These are phyloP conservation scores for Porites divaricata DNA, from an alignment of 92 coral and sea anemone species.

Conservation along the genomic window DNA sequence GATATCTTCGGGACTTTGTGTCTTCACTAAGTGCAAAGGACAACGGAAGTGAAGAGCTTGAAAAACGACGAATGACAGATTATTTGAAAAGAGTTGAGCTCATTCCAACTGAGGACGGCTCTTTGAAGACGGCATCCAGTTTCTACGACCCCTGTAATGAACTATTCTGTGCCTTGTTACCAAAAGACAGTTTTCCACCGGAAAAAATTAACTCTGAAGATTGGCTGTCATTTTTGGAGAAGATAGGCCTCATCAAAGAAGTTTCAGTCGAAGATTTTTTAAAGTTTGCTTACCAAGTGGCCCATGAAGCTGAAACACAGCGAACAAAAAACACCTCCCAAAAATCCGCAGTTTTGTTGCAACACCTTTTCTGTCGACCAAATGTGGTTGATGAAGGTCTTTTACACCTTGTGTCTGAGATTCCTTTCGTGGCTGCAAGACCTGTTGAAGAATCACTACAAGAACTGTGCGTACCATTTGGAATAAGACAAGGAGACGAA, in stretches of 20 bases:
- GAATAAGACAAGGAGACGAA: slow-evolving; percentile 8
- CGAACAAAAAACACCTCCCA: slow-evolving; percentile 11
- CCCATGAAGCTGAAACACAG: slow-evolving; percentile 15
- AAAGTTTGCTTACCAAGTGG: slow-evolving; percentile 57
- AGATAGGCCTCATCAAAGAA: slow-evolving; percentile 49
- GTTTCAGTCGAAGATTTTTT: slow-evolving; percentile 45
- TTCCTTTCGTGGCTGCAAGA: slow-evolving; percentile 50
- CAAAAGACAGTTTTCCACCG: slow-evolving; percentile 52
- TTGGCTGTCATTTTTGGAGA: slow-evolving; percentile 58
- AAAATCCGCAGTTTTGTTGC: slow-evolving; percentile 55
- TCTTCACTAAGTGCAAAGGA: background rate
- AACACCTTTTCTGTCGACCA: slow-evolving; percentile 1
- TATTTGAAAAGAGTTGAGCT: background rate
- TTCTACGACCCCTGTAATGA: slow-evolving; percentile 55
- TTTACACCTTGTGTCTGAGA: slow-evolving; percentile 28
- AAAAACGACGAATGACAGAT: background rate
- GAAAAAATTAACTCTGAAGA: slow-evolving; percentile 32
- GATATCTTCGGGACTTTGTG: slow-evolving; percentile 9
- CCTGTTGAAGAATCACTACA: slow-evolving; percentile 6
- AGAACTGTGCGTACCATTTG: slow-evolving; percentile 38
- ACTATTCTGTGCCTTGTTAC: slow-evolving; percentile 55
- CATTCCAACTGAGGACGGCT: slow-evolving; percentile 7
- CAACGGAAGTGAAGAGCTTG: background rate
- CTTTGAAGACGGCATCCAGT: slow-evolving; percentile 28
- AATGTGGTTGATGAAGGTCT: slow-evolving; percentile 30